A percentile compares a stretch with the other conserved stretches of the same genome.
phyloP scores from a whole-genome alignment of 2,797 vertebrate species.

The Coregonus suidteri region DNA sequence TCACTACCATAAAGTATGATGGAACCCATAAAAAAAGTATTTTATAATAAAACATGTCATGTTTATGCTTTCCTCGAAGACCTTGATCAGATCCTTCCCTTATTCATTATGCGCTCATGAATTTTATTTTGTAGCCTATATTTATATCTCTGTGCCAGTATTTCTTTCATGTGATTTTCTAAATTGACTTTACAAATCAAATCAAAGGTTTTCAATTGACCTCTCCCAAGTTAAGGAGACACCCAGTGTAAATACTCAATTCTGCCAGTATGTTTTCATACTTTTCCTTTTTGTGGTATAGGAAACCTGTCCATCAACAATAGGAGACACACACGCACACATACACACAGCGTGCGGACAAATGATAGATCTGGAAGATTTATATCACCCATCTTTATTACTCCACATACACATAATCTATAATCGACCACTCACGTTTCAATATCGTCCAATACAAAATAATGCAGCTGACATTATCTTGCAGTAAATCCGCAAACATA shows the following conservation, averaged over 20 bases:
- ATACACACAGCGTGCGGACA: not conserved
- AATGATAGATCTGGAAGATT: not conserved
- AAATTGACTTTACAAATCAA: not conserved
- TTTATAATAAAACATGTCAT: conserved; percentile 15
- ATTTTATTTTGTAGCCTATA: conserved; percentile 47
- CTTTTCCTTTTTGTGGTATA: not conserved
- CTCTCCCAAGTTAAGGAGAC: conserved; percentile 32
- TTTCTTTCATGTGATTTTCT: conserved; percentile 32
- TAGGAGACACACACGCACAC: not conserved
- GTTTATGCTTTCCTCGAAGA: conserved; percentile 43
- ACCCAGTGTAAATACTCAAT: conserved; percentile 57
- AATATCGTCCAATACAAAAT: not conserved
- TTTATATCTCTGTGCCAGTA: conserved; percentile 51
- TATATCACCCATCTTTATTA: not conserved
- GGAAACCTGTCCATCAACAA: not conserved
- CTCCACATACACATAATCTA: not conserved
- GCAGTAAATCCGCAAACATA: not conserved
- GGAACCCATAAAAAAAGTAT: not conserved
- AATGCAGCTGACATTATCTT: not conserved
- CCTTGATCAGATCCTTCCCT: conserved; percentile 37
- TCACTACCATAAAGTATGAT: conserved; percentile 14
- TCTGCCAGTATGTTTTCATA: conserved; percentile 34
- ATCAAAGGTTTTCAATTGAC: conserved; percentile 35
- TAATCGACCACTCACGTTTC: too few species aligned
- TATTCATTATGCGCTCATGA: conserved; percentile 39